Base-by-base conservation (phyloP, 2,113 vertebrate genomes). In the Catagonus wagneri region DNA sequence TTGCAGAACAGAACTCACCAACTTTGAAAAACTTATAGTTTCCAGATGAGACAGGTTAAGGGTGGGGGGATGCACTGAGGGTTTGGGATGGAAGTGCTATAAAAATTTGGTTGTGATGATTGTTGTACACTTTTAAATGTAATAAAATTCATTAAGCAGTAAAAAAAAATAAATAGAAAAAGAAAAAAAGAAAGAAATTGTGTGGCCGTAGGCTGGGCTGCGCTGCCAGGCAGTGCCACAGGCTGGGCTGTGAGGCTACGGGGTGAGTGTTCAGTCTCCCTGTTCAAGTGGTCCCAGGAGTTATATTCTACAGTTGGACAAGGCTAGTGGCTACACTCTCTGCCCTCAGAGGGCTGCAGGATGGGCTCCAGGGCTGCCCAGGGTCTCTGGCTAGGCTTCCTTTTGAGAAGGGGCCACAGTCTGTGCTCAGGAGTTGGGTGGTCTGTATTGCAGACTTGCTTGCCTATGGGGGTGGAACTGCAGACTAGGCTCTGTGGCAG, bases 281-380 rank as follows among this genome's bases (percentile, higher is more conserved):
- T 1, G 12, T 13, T 4, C 3, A 68, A 22, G 74, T 1, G 3
- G 19, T 5, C 27, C 75, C 17, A 1, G 75, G 9, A 2, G 3
- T 69, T n/a, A 25, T 8, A 4, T 20, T 23, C 65, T 32, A 23
- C 14, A 1, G 54, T 1, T 25, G 36, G 39, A 36, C 11, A 3
- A 81, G 36, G 54, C 65, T 3, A 11, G 6, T 6, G 54, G 29
- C 27, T 71, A n/a, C 52, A 32, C 7, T 16, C 52, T n/a, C 16
- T 52, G 83, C 2, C 36, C 16, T 50, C 4, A 2, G 50, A 65
- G 20, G 19, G 89, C 29, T 36, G 36, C 8, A 32, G 19, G 19
- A 25, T 1, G 27, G 22, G 27, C 27, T 44, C 27, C 11, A 2
- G 20, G 34, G 52, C 63, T 23, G 71, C 50, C 50, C 17, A 16